These are phyloP conservation scores for Chrysopilus asiliformis DNA, from an alignment of 2,888 invertebrate genomes.

Conservation along the genomic window DNA sequence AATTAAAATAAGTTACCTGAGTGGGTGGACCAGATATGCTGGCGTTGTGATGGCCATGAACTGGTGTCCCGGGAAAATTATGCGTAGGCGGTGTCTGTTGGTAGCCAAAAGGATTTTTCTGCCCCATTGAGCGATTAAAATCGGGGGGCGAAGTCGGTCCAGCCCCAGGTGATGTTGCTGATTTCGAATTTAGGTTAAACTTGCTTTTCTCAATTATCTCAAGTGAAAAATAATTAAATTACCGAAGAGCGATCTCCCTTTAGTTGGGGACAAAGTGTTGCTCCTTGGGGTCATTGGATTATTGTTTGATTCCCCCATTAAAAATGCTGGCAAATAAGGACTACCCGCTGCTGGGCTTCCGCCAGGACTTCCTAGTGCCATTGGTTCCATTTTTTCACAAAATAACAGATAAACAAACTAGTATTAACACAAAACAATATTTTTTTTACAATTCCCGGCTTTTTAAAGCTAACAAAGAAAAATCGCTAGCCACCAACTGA, in stretches of 20 bases:
- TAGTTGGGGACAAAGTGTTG: constrained; percentile 47
- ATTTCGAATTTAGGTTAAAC: constrained; percentile 9
- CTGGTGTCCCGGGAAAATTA: constrained; percentile 20
- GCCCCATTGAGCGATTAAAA: constrained; percentile 40
- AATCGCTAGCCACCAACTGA: too few relatives aligned
- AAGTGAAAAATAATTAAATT: constrained; percentile 23
- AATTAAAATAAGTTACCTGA: constrained; percentile 8
- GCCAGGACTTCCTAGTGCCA: constrained; percentile 67
- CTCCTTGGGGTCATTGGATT: constrained; percentile 41
- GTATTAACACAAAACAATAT: too few relatives aligned
- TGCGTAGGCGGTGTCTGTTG: constrained; percentile 16
- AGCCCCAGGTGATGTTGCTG: constrained; percentile 39
- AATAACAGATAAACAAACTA: too few relatives aligned
- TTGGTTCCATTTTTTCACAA: constrained; percentile 88
- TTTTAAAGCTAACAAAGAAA: too few relatives aligned
- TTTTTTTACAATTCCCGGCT: too few relatives aligned
- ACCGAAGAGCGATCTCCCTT: constrained; percentile 45
- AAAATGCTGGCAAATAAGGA: constrained; percentile 62
- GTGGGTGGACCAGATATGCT: constrained; percentile 29
- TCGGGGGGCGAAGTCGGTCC: constrained; percentile 38
- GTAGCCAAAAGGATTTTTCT: constrained; percentile 37
- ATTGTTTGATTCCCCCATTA: constrained; percentile 59
- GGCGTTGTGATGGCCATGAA: constrained; percentile 21
- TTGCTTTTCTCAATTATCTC: neutral
- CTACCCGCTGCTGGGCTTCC: constrained; percentile 53